Evolutionary conservation across 2,888 invertebrate species (phyloP).

Genomic region (Leptarthrus brevirostris): DNA sequence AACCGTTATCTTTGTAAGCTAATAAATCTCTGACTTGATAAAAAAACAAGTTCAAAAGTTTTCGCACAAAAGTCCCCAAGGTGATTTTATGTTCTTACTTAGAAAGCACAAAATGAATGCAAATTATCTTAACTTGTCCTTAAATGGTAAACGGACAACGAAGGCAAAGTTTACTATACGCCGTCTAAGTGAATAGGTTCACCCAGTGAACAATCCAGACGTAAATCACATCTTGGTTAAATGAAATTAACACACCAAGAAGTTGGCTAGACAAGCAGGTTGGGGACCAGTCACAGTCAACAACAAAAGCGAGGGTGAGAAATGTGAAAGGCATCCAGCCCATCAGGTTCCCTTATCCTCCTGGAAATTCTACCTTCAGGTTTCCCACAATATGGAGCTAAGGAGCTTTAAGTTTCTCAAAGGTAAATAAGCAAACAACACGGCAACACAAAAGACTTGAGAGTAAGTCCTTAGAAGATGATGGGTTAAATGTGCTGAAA

Average conservation of each 20-base stretch:
- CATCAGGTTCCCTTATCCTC: slow-evolving; percentile 15
- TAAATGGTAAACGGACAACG: background rate
- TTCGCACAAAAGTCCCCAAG: too few species aligned
- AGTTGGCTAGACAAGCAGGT: slow-evolving; percentile 37
- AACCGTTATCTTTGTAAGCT: too few species aligned
- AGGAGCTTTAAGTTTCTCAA: slow-evolving; percentile 40
- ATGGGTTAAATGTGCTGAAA: slow-evolving; percentile 47
- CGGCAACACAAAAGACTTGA: slow-evolving; percentile 37
- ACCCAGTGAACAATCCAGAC: slow-evolving; percentile 32
- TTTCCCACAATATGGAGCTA: slow-evolving; percentile 30
- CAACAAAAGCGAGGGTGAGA: slow-evolving; percentile 36
- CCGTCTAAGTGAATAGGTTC: slow-evolving; percentile 11
- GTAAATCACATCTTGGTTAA: slow-evolving; percentile 41
- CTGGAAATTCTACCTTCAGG: background rate
- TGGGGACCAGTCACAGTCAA: slow-evolving; percentile 32
- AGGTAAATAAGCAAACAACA: slow-evolving; percentile 47
- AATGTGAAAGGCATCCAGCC: slow-evolving; percentile 22
- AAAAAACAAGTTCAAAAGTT: too few species aligned
- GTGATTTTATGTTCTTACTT: too few species aligned
- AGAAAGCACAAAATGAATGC: too few species aligned
- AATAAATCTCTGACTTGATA: too few species aligned
- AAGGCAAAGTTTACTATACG: background rate
- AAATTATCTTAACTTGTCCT: background rate
- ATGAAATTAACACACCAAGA: slow-evolving; percentile 47
- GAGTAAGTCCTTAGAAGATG: slow-evolving; percentile 48